Conservation (phyloP, 2,888 invertebrate species). For the Drosophila diplacantha region DNA sequence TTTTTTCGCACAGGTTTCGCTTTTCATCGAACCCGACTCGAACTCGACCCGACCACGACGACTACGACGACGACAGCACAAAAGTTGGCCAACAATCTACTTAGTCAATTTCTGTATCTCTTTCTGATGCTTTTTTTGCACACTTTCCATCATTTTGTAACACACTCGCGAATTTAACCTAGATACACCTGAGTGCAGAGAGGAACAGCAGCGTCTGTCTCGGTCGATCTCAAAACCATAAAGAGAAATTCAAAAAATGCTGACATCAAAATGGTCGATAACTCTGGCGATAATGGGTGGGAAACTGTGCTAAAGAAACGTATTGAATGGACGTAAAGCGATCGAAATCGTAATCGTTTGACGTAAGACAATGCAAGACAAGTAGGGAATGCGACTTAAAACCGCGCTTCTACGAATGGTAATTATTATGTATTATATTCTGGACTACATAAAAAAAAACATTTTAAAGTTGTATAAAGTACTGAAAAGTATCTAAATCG, state of each 20-base stretch:
- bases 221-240: slow-evolving; percentile 6
- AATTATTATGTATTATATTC: background rate
- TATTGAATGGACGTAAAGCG: background rate
- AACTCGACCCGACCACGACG: slow-evolving; percentile 23
- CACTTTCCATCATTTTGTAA: slow-evolving; percentile 72
- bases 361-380: background rate
- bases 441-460: background rate
- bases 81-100: slow-evolving; percentile 36
- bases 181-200: slow-evolving; percentile 55
- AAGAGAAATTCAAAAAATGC: slow-evolving; percentile 2
- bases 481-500: background rate
- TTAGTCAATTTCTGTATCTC: slow-evolving; percentile 43
- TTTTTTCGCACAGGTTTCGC: slow-evolving; percentile 62
- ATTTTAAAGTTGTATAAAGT: background rate
- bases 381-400: background rate
- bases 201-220: slow-evolving; percentile 30
- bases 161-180: slow-evolving; percentile 71
- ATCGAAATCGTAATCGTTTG: slow-evolving; percentile 1
- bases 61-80: slow-evolving; percentile 18
- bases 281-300: background rate
- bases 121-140: slow-evolving; percentile 57
- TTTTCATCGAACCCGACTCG: slow-evolving; percentile 37
- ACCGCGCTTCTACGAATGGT: background rate
- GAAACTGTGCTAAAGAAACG: background rate
- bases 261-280: slow-evolving; percentile 1